Base-by-base conservation (phyloP, 2,797 vertebrate genomes). In the Esox lucius region DNA sequence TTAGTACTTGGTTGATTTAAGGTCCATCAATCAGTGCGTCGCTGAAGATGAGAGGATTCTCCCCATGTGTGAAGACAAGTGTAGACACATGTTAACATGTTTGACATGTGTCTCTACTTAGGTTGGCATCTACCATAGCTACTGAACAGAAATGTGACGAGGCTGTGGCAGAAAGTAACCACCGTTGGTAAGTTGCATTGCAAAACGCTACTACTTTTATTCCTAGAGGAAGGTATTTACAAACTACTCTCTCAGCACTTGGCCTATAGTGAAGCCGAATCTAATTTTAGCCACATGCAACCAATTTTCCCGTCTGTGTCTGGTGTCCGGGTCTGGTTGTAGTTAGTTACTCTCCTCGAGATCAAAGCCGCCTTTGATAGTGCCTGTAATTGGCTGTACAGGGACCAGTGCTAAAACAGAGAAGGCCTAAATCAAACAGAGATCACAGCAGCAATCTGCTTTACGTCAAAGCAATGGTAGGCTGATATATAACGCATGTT, bases 311-410 rank as follows among this genome's bases (percentile, higher is more conserved):
- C 93, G 90, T 89, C 53, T 59, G 19, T 22, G n/a, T 94, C 91
- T 94, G 90, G 91, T 90, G 91, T 91, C 88, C 88, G 86, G 91
- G 95, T 95, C 96, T 98, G 96, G 95, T 96, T 96, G 96, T 70
- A 48, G 53, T 59, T 96, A 95, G 95, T 97, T 96, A 95, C 93
- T 94, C 91, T 93, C 91, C n/a, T 86, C 82, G 81, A 94, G 94
- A 97, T 97, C 95, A 98, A 98, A 98, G 95, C 92, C 82, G 88
- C 91, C 91, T 94, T 93, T 91, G 95, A 94, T 92, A 94, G 94
- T 94, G 89, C 90, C 89, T 94, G 92, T 93, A 93, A 94, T 89
- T 26, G 28, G 28, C 53, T 92, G 92, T 94, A 89, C 86, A 93
- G 92, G 87, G 88, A 90, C 88, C 77, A 22, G n/a, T 59, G 90